Base-by-base conservation (phyloP, 2,888 invertebrate species). In the Ormyrus nitidulus region DNA sequence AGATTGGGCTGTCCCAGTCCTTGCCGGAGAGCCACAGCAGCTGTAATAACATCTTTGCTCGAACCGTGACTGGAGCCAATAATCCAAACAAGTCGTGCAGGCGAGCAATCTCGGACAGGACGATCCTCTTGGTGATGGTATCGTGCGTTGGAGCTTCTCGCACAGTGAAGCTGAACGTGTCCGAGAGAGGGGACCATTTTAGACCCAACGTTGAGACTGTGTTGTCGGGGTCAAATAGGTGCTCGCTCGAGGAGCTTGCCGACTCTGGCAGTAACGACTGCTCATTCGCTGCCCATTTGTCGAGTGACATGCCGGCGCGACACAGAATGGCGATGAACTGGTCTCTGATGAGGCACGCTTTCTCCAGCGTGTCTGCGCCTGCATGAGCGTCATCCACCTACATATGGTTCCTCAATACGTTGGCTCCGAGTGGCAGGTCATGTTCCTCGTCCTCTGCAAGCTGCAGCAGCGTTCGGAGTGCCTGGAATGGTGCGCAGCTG, bases 261-360 rank as follows among this genome's bases (percentile, higher is more conserved):
- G 54, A 44, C 11, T 68, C 68, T 0, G 65, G 65, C 7, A 65
- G 13, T 49, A 65, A 8, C 13, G 70, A 51, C 49, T n/a, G 48
- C n/a, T 48, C 8, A 19, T 56, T 70, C 9, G 70, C 56, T 11
- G 58, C 70, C 70, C 70, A 70, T 48, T 70, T 70, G 46, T 48
- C 70, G n/a, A 70, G 56, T 13, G n/a, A 13, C 70, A 70, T 70
- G 7, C 70, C 56, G 8, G 70, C 59, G n/a, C 10, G 9, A 11
- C 9, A 11, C 1, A 72, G n/a, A 9, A 72, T 62, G 5, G 53
- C 44, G 8, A 53, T 6, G 5, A 72, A n/a, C 13, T 72, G 11
- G n/a, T n/a, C 11, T 53, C 62, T 5, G 5, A 51, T 51, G 53
- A 5, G 2, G 0, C 9, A 44, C 8, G 53, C 62, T 53, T 13